Percentiles rank a stretch among this genome's conserved stretches.
phyloP scores from a whole-genome alignment of 2,888 invertebrate species.

The Sisyra terminalis region DNA sequence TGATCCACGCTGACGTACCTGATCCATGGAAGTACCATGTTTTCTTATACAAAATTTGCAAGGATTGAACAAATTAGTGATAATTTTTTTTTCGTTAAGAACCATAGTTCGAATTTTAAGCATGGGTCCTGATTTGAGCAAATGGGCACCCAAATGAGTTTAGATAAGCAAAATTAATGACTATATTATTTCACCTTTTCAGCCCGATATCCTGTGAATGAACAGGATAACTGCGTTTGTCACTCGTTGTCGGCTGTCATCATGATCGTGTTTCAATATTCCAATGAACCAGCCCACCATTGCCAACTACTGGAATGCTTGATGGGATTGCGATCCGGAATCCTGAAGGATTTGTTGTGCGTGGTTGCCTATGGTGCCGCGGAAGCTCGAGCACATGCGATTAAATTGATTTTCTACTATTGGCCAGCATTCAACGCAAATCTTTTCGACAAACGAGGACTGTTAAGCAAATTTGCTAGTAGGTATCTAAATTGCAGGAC shows the following conservation, averaged over 20 bases:
- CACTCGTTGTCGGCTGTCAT: conserved; percentile 84
- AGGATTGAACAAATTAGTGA: too few relatives aligned
- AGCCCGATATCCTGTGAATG: conserved; percentile 59
- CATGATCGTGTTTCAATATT: conserved; percentile 96
- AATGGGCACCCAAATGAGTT: too few relatives aligned
- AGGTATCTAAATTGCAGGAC: conserved; percentile 21
- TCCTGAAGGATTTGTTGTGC: conserved; percentile 84
- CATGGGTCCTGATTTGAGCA: too few relatives aligned
- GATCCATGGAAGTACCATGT: too few relatives aligned
- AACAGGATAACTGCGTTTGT: conserved; percentile 60
- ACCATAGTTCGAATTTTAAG: too few relatives aligned
- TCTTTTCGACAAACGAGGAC: conserved; percentile 74
- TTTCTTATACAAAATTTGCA: too few relatives aligned
- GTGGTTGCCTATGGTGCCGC: conserved; percentile 95
- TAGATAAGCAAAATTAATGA: too few relatives aligned
- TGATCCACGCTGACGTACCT: too few relatives aligned
- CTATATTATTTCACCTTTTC: conserved; percentile 14
- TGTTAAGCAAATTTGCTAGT: conserved; percentile 80
- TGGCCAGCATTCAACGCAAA: conserved; percentile 97
- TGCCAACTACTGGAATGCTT: conserved; percentile 91
- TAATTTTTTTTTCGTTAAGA: too few relatives aligned
- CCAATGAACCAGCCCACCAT: conserved; percentile 86
- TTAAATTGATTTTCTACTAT: conserved; percentile 93
- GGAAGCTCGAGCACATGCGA: conserved; percentile 84
- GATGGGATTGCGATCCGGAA: conserved; percentile 82